Evolutionary conservation across 2,888 invertebrate genomes (phyloP), one percentile per base, ranked within the genome.

Genomic region (Drosophila falleni): DNA sequence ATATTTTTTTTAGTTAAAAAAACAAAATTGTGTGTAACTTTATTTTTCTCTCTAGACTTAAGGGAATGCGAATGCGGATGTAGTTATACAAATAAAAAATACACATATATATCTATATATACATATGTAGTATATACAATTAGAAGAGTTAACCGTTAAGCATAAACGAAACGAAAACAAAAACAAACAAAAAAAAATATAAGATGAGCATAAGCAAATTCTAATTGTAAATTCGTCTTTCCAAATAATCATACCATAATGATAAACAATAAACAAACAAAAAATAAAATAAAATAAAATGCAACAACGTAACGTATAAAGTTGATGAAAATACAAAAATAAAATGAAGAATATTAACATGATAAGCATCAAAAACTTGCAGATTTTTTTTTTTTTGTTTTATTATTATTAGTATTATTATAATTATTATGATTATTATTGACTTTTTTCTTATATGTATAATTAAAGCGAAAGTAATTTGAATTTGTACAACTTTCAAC

Each of bases 141-240:
- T 66, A 77, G 74, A 64, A 73, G 59, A 71, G 65, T 84, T 23
- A 65, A 77, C 60, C 61, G 56, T 61, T 63, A 63, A 50, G 35
- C 33, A 59, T 50, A 50, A 62, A 49, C 37, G 41, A 59, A 67
- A 44, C 16, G n/a, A 54, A 63, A 63, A 58, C 47, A 35, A 47
- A 63, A 64, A 51, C 41, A 51, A 51, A 67, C 44, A 60, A 61
- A 54, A 50, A 58, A 60, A 61, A 54, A 50, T 53, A 47, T 39
- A 63, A 61, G 59, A 65, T 61, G 42, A 81, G 72, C 67, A 73
- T 64, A 62, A 79, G 75, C 58, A 72, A 75, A 73, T 66, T 84
- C 81, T 81, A 77, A 86, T 60, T 84, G 84, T 84, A 84, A 86
- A 84, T 84, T 84, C 74, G 84, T 84, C 84, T 84, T 84, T 84